Evolutionary conservation across 2,797 vertebrate species (phyloP).

Genomic region (Sebastes minor): DNA sequence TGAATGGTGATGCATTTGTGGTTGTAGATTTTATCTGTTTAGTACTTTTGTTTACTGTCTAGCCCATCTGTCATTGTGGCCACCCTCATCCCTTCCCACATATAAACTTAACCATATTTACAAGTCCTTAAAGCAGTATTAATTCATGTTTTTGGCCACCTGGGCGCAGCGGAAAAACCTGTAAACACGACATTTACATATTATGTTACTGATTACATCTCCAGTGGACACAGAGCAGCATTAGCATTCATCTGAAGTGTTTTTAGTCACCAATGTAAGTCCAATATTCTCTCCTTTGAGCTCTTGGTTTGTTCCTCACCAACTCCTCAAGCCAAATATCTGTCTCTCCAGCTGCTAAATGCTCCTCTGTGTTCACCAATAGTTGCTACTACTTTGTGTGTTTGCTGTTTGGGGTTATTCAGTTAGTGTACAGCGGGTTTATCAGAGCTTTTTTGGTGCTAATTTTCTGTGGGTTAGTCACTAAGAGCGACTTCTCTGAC

Average conservation of each 20-base stretch:
- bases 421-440: too few relatives aligned
- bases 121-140: neutral
- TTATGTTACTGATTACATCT: neutral
- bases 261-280: neutral
- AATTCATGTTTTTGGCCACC: neutral
- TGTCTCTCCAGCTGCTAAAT: neutral
- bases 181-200: neutral
- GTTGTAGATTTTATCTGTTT: neutral
- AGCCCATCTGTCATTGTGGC: neutral
- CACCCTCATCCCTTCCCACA: neutral
- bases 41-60: neutral
- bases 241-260: neutral
- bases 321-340: neutral
- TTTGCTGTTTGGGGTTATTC: neutral
- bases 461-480: too few relatives aligned
- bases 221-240: neutral
- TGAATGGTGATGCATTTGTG: neutral
- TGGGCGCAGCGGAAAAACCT: neutral
- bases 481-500: too few relatives aligned
- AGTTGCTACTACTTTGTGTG: accelerated
- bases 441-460: neutral
- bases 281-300: neutral
- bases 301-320: neutral
- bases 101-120: neutral
- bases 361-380: neutral